Conservation (phyloP, 2,797 vertebrate species). For the Chaetodon trifasciatus region DNA sequence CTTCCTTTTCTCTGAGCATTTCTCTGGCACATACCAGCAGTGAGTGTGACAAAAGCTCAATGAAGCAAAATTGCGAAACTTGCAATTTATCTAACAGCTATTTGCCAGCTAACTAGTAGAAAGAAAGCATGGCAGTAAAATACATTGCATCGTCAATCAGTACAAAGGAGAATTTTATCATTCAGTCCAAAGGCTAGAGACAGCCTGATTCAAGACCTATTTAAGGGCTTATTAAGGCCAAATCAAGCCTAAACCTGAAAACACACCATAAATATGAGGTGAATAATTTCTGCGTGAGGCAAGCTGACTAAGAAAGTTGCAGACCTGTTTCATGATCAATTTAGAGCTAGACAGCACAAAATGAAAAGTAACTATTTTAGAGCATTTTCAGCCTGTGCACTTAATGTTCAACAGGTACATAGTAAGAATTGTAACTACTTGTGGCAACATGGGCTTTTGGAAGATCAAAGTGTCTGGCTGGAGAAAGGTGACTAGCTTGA, state of each 20-base stretch:
- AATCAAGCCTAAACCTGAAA: background rate
- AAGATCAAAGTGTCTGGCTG: slow-evolving; percentile 60
- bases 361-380: background rate
- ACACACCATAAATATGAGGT: background rate
- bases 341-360: background rate
- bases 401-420: slow-evolving; percentile 16
- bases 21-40: background rate
- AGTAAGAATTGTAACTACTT: slow-evolving; percentile 25
- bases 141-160: background rate
- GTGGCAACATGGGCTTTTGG: slow-evolving; percentile 30
- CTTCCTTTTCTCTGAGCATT: background rate
- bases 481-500: slow-evolving; percentile 41
- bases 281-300: slow-evolving; percentile 1
- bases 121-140: background rate
- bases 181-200: slow-evolving; percentile 4
- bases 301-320: background rate
- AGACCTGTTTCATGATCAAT: background rate
- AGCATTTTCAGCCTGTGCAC: background rate
- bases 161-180: background rate
- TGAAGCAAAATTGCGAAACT: slow-evolving; percentile 23
- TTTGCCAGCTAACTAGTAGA: slow-evolving; percentile 7
- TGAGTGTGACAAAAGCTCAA: slow-evolving; percentile 20
- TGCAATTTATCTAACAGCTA: slow-evolving; percentile 8
- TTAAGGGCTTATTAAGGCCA: background rate
- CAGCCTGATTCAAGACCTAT: background rate